A percentile compares a stretch with the other conserved stretches of the same genome.
Evolutionary conservation across 1,140 invertebrate species (phyloP).

Genomic region (Saccostrea cuccullata): DNA sequence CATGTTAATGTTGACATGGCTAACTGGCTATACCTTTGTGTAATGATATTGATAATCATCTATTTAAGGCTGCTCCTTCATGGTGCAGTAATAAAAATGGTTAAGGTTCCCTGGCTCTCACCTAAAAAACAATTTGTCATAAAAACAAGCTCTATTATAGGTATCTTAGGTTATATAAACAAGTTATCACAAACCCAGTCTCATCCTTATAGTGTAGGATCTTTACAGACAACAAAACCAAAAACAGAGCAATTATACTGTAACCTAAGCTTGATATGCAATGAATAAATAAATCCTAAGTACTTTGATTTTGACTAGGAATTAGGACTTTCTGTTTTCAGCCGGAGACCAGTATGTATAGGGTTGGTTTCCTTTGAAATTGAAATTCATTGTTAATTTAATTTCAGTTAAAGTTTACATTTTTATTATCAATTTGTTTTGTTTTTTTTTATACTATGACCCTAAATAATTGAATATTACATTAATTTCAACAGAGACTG

Average conservation of each 20-base stretch:
- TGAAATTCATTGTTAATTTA: background rate
- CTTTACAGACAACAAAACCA: too few species aligned
- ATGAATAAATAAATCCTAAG: too few species aligned
- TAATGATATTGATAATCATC: background rate
- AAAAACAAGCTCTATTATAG: background rate
- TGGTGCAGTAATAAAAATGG: background rate
- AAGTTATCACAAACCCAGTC: too few species aligned
- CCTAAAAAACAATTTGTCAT: background rate
- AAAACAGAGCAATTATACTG: too few species aligned
- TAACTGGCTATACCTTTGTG: background rate
- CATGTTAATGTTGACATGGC: background rate
- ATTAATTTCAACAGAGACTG: too few species aligned
- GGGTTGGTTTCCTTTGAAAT: background rate
- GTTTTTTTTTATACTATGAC: background rate
- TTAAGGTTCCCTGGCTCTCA: background rate
- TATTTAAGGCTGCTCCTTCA: background rate
- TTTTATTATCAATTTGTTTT: background rate
- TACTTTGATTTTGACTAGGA: background rate
- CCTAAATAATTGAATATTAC: too few species aligned
- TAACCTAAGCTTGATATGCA: too few species aligned
- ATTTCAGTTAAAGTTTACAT: background rate
- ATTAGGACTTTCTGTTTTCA: background rate
- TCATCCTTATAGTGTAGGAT: too few species aligned
- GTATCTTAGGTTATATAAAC: background rate
- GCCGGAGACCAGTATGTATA: background rate